phyloP scores from a whole-genome alignment of 2,888 invertebrate genomes.

The Polia nebulosa region DNA sequence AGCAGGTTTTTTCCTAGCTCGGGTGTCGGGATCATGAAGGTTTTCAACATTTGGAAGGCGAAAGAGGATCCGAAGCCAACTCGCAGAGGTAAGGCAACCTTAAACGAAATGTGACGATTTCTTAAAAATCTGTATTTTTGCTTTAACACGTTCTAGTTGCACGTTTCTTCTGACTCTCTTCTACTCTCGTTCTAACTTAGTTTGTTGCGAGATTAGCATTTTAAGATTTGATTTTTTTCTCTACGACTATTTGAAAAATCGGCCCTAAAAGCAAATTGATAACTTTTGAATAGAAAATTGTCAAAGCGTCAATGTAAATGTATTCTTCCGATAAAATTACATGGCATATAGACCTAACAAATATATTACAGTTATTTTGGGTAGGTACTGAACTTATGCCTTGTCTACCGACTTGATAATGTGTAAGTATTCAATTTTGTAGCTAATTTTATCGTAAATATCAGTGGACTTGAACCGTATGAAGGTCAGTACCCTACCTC shows the following conservation, averaged over 20 bases:
- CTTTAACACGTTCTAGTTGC: too few relatives aligned
- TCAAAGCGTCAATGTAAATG: neutral
- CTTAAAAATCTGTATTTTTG: too few relatives aligned
- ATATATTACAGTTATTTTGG: neutral
- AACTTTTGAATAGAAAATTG: too few relatives aligned
- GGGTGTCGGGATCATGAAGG: neutral
- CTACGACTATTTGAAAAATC: too few relatives aligned
- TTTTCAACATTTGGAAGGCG: neutral
- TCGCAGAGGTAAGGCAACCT: neutral
- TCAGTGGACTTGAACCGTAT: slow-evolving; percentile 12
- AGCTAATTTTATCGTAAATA: slow-evolving; percentile 1
- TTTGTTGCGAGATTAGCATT: too few relatives aligned
- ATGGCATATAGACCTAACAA: neutral
- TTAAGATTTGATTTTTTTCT: too few relatives aligned
- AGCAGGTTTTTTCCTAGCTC: neutral
- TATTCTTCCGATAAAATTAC: neutral
- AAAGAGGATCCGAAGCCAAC: neutral
- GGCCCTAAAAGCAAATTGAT: too few relatives aligned
- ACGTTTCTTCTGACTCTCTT: too few relatives aligned
- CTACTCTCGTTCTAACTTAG: too few relatives aligned
- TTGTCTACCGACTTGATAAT: neutral
- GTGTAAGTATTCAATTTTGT: slow-evolving; percentile 12
- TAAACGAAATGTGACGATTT: neutral
- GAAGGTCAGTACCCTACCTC: neutral
- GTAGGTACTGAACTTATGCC: too few relatives aligned